Conservation (phyloP, 2,888 invertebrate species). For the Cataglyphis cursor region DNA sequence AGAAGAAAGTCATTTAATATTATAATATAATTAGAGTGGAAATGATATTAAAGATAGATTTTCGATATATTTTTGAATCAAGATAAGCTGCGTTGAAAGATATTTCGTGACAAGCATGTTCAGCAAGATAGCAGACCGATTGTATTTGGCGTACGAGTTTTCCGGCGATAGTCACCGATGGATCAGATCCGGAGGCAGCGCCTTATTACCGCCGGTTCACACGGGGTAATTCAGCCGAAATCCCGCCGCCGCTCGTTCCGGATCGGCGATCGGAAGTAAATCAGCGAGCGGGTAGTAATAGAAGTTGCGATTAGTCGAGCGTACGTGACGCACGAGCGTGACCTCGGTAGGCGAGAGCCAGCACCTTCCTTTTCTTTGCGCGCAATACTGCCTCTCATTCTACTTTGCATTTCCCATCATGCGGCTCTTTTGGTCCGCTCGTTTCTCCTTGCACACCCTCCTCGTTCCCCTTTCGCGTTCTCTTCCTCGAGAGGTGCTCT, state of each 20-base stretch:
- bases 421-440: slow-evolving; percentile 48
- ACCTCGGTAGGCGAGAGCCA: slow-evolving; percentile 51
- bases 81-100: neutral
- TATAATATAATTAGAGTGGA: neutral
- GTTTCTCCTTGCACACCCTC: neutral
- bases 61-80: neutral
- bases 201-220: slow-evolving; percentile 44
- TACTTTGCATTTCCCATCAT: slow-evolving; percentile 71
- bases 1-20: neutral
- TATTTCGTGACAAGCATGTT: slow-evolving; percentile 13
- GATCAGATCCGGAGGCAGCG: slow-evolving; percentile 13
- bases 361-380: slow-evolving; percentile 53
- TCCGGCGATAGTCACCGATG: slow-evolving; percentile 7
- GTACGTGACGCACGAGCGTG: slow-evolving; percentile 65
- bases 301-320: slow-evolving; percentile 71
- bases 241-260: slow-evolving; percentile 50
- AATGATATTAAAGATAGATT: neutral
- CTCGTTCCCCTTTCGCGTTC: slow-evolving; percentile 12
- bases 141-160: slow-evolving; percentile 19
- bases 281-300: slow-evolving; percentile 66
- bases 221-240: slow-evolving; percentile 53
- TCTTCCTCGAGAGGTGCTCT: slow-evolving; percentile 51
- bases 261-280: slow-evolving; percentile 56
- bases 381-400: slow-evolving; percentile 56
- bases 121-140: slow-evolving; percentile 8